Evolutionary conservation across 2,797 vertebrate genomes (phyloP), one percentile per base, ranked within the genome.

Genomic region (Scarus forsteni): DNA sequence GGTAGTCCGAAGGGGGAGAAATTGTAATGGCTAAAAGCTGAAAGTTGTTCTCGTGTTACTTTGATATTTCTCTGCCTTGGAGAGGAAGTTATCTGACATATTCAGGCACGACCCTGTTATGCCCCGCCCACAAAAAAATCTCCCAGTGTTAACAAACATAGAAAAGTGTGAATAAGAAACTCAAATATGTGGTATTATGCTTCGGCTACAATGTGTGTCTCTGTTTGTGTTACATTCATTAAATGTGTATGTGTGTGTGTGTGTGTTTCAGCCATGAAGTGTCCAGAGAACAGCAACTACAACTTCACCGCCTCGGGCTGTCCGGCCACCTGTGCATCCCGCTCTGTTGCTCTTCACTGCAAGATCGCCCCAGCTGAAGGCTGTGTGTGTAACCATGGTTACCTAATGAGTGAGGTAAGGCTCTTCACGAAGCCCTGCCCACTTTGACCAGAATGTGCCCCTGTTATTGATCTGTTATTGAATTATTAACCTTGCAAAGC

Each of bases 361-460:
- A 53, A 53, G 15, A 8, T 0, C 10, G 36, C 36, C 0, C 38
- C 78, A 42, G 72, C 54, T 18, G 78, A 80, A 42, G 78, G 73
- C 18, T 80, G 78, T 6, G 63, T 73, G 19, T 80, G 78, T 53
- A 48, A 69, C 35, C 35, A 42, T 10, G 78, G 78, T 8, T 65
- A 18, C 27, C 10, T 80, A 27, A 45, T 40, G 50, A 76, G 46
- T 48, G 36, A 80, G 73, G 73, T 80, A 67, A 57, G 7, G 5
- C 27, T 39, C 14, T 66, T 39, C 7, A 36, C 55, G 34, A 36
- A 9, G 11, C 5, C 7, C 16, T 5, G 7, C 10, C n/a, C 5
- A 19, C 49, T 12, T 49, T 44, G 12, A 43, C 42, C 13, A 43
- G 10, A 43, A 3, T 43, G 13, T 40, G 2, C 38, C 10, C 38